Percentiles rank a stretch among this genome's conserved stretches.
Conservation (phyloP, 2,797 vertebrate genomes). For the Hyperoplus immaculatus region DNA sequence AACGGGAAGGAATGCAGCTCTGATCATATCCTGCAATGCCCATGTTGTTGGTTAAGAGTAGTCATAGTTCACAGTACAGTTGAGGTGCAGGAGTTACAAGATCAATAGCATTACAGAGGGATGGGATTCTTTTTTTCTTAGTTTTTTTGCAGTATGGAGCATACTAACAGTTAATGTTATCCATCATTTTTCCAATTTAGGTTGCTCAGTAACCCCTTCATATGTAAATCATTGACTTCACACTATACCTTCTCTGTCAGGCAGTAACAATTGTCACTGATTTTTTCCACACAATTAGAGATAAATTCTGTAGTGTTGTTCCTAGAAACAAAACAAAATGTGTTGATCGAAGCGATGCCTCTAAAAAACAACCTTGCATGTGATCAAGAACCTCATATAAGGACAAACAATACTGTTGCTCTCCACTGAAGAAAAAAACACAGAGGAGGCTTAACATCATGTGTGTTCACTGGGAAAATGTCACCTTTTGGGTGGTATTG, state of each 20-base stretch:
- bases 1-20: neutral
- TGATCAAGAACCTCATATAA: neutral
- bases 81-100: neutral
- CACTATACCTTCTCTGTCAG: neutral
- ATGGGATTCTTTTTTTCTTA: neutral
- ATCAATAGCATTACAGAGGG: neutral
- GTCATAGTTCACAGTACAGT: neutral
- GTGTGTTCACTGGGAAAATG: slow-evolving; percentile 27
- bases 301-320: neutral
- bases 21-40: neutral
- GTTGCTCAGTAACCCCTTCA: neutral
- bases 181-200: neutral
- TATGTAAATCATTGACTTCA: neutral
- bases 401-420: slow-evolving; percentile 8
- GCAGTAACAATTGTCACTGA: neutral
- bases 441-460: neutral
- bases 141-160: neutral
- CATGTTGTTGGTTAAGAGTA: neutral
- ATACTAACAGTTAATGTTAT: neutral
- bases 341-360: neutral
- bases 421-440: too few species aligned
- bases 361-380: neutral
- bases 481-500: slow-evolving; percentile 22
- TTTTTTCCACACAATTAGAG: neutral
- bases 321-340: neutral